phyloP scores from a whole-genome alignment of 2,113 vertebrate genomes.

The Hoplias malabaricus region DNA sequence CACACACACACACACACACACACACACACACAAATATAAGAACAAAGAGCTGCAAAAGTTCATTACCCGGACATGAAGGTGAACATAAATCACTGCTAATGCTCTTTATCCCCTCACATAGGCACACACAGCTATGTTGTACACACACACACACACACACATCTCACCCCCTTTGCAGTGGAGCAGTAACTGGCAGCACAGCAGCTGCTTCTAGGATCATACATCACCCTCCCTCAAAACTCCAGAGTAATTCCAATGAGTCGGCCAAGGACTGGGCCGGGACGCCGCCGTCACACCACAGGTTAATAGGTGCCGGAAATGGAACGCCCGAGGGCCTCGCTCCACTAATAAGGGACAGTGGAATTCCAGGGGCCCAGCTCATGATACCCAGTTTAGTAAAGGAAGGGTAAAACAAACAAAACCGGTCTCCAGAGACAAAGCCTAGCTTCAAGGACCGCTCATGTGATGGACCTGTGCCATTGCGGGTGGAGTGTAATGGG shows the following conservation, averaged over 20 bases:
- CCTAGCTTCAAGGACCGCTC: background rate
- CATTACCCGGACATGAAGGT: slow-evolving; percentile 8
- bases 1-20: background rate
- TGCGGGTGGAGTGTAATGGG: too few relatives aligned
- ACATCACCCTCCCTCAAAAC: slow-evolving; percentile 51
- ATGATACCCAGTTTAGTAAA: background rate
- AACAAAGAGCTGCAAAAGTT: background rate
- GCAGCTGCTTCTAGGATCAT: slow-evolving; percentile 1
- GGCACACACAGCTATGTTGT: background rate
- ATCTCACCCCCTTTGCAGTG: background rate
- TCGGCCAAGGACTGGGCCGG: slow-evolving; percentile 36
- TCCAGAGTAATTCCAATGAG: slow-evolving; percentile 41
- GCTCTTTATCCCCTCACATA: background rate
- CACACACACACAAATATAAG: background rate
- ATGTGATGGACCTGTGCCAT: too few relatives aligned
- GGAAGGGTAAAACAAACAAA: background rate
- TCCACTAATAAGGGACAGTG: slow-evolving; percentile 59
- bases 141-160: slow-evolving; percentile 1
- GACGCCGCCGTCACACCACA: slow-evolving; percentile 51
- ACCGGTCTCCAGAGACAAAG: background rate
- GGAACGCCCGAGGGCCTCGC: slow-evolving; percentile 51
- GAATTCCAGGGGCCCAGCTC: slow-evolving; percentile 46
- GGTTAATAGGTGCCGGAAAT: slow-evolving; percentile 68
- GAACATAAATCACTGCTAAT: slow-evolving; percentile 10
- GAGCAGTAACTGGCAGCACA: slow-evolving; percentile 36